Evolutionary conservation across 2,888 invertebrate genomes (phyloP).

Genomic region (Colostygia pectinataria): DNA sequence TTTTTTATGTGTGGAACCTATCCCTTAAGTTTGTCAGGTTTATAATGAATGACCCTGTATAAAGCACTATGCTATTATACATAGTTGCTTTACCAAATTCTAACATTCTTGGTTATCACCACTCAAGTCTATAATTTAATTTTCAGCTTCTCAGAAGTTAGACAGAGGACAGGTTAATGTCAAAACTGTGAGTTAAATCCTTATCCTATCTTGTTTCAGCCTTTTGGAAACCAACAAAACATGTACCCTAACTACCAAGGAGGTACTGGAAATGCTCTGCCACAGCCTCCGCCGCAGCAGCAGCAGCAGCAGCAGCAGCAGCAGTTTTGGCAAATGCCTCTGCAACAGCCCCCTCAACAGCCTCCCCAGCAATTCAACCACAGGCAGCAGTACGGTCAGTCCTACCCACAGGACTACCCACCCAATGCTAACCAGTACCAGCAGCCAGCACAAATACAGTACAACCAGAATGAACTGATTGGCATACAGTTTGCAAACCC

Average conservation of each 20-base stretch:
- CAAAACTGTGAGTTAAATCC: background rate
- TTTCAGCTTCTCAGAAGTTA: too few relatives aligned
- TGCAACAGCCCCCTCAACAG: slow-evolving; percentile 21
- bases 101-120: too few relatives aligned
- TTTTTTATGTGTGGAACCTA: too few relatives aligned
- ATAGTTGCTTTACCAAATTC: too few relatives aligned
- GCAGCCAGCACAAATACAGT: slow-evolving; percentile 35
- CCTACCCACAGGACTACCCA: slow-evolving; percentile 60
- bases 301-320: slow-evolving; percentile 63
- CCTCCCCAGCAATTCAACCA: slow-evolving; percentile 48
- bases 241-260: slow-evolving; percentile 63
- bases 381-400: slow-evolving; percentile 72
- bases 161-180: too few relatives aligned
- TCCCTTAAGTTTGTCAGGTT: too few relatives aligned
- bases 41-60: too few relatives aligned
- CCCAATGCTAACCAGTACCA: slow-evolving; percentile 66
- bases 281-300: slow-evolving; percentile 36
- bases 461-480: slow-evolving; percentile 37
- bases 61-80: too few relatives aligned
- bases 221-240: slow-evolving; percentile 62
- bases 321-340: slow-evolving; percentile 12
- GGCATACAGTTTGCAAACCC: slow-evolving; percentile 29
- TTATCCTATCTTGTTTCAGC: slow-evolving; percentile 49
- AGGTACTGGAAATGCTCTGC: slow-evolving; percentile 35
- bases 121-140: too few relatives aligned